phyloP scores from a whole-genome alignment of 2,797 vertebrate genomes.

The Poecilia velifera region DNA sequence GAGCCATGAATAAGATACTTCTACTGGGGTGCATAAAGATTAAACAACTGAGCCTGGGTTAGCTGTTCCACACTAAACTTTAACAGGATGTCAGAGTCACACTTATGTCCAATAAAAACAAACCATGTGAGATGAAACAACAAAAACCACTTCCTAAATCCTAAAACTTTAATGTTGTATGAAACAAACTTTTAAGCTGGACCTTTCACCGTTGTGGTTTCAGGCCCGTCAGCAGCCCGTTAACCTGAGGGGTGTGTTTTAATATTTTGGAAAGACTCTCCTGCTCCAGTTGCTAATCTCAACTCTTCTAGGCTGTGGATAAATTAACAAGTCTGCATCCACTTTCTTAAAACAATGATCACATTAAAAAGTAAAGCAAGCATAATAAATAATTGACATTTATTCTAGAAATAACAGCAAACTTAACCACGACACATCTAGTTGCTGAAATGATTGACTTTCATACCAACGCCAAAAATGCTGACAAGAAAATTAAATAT shows the following conservation, averaged over 20 bases:
- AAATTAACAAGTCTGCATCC: not conserved
- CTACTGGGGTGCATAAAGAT: slow-evolving; percentile 23
- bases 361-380: not conserved
- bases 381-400: not conserved
- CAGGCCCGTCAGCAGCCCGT: not conserved
- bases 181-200: not conserved
- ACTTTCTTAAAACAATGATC: not conserved
- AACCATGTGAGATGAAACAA: slow-evolving; percentile 21
- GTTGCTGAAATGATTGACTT: not conserved
- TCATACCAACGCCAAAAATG: slow-evolving; percentile 1
- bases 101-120: slow-evolving; percentile 12
- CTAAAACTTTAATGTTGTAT: slow-evolving; percentile 10
- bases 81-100: slow-evolving; percentile 12
- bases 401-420: not conserved
- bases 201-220: not conserved
- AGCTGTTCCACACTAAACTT: not conserved
- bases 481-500: not conserved
- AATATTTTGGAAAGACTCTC: not conserved
- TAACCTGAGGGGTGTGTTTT: not conserved
- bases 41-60: slow-evolving; percentile 8
- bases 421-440: not conserved
- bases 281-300: not conserved
- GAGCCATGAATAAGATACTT: slow-evolving; percentile 22
- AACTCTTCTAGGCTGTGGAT: not conserved
- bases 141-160: slow-evolving; percentile 34